Evolutionary conservation across 2,888 invertebrate genomes (phyloP).

Genomic region (Coenonympha arcania): DNA sequence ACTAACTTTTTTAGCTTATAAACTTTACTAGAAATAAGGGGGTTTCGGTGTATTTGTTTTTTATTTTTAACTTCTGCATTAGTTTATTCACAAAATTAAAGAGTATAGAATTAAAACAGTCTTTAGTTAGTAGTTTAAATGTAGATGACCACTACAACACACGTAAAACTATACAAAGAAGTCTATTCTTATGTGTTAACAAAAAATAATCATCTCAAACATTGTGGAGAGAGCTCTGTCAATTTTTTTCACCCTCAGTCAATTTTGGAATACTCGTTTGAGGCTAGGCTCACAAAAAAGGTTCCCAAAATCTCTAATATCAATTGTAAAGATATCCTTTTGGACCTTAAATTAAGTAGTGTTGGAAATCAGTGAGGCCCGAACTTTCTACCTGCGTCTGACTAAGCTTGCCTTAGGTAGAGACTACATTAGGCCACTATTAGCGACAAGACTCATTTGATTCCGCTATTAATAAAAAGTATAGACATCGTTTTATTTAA

Average conservation of each 20-base stretch:
- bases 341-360: conserved; percentile 48
- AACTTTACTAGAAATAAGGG: no score
- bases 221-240: not conserved
- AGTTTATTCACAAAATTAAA: no score
- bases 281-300: conserved; percentile 33
- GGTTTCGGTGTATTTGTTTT: no score
- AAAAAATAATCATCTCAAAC: not conserved
- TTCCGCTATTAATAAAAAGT: no score
- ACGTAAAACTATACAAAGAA: no score
- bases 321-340: conserved; percentile 44
- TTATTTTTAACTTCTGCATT: no score
- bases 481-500: no score
- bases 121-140: no score
- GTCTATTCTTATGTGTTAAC: not conserved
- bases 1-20: no score
- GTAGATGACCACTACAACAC: no score
- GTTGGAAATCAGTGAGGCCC: conserved; percentile 38
- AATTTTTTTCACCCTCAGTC: not conserved
- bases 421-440: not conserved
- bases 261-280: conserved; percentile 18
- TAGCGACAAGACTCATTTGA: not conserved
- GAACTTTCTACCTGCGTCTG: conserved; percentile 60
- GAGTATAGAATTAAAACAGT: no score
- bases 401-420: conserved; percentile 37
- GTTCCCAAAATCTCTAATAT: conserved; percentile 28